phyloP scores from a whole-genome alignment of 2,113 vertebrate genomes.

The Oryzias javanicus region DNA sequence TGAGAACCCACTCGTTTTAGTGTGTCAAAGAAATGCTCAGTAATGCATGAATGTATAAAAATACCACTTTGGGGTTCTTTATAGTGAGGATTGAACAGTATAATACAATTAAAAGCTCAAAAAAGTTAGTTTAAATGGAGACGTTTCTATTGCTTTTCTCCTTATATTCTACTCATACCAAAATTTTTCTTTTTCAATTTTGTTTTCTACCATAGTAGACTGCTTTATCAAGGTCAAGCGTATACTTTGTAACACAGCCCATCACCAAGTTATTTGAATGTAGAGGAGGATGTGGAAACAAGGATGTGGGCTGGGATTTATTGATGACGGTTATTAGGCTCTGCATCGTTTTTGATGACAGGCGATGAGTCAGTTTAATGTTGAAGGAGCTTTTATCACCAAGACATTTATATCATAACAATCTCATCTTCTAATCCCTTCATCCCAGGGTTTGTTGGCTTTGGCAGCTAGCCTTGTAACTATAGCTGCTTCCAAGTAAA shows the following conservation, averaged over 20 bases:
- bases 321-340: slow-evolving; percentile 39
- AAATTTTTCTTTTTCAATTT: too few species aligned
- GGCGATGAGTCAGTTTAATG: slow-evolving; percentile 38
- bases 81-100: too few species aligned
- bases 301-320: slow-evolving; percentile 23
- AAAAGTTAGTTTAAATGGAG: too few species aligned
- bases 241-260: slow-evolving; percentile 47
- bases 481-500: slow-evolving; percentile 26
- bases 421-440: slow-evolving; percentile 41
- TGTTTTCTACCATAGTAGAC: slow-evolving; percentile 29
- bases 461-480: slow-evolving; percentile 29
- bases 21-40: too few species aligned
- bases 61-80: too few species aligned
- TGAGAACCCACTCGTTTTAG: too few species aligned
- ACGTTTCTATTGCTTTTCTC: too few species aligned
- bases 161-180: too few species aligned
- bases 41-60: too few species aligned
- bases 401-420: slow-evolving; percentile 43
- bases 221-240: slow-evolving; percentile 70
- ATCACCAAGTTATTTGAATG: slow-evolving; percentile 50
- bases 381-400: slow-evolving; percentile 21
- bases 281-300: slow-evolving; percentile 16
- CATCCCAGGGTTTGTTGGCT: slow-evolving; percentile 2
- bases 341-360: slow-evolving; percentile 45
- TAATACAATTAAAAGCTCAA: too few species aligned